A percentile compares a stretch with the other conserved stretches of the same genome.
phyloP scores from a whole-genome alignment of 2,113 vertebrate species.

The Neopipo cinnamomea region DNA sequence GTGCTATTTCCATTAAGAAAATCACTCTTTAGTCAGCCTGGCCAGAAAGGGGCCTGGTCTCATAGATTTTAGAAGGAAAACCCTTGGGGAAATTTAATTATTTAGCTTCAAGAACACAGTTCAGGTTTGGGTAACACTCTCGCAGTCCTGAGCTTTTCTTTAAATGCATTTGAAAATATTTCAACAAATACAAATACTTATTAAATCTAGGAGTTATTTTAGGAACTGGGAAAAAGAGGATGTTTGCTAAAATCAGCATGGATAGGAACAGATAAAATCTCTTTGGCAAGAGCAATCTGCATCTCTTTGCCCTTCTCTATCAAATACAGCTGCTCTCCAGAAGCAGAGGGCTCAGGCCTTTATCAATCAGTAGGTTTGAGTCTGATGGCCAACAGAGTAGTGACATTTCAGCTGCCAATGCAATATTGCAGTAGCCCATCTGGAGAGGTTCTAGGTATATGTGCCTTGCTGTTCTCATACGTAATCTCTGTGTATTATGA shows the following conservation, averaged over 20 bases:
- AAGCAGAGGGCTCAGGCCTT: background rate
- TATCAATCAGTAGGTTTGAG: background rate
- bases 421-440: too few species aligned
- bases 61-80: background rate
- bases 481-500: background rate
- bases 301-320: background rate
- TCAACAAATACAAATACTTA: background rate
- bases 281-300: background rate
- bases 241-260: background rate
- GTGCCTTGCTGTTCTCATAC: background rate
- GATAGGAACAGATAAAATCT: background rate
- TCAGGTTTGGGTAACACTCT: background rate
- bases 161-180: background rate
- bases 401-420: background rate
- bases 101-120: background rate
- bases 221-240: background rate
- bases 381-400: background rate
- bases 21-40: background rate
- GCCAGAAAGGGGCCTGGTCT: background rate
- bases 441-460: background rate
- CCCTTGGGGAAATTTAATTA: background rate
- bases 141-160: background rate
- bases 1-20: background rate
- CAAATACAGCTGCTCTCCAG: background rate
- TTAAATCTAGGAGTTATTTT: background rate